Base-by-base conservation (phyloP, 2,888 invertebrate species). In the Zaprionus lineosus region DNA sequence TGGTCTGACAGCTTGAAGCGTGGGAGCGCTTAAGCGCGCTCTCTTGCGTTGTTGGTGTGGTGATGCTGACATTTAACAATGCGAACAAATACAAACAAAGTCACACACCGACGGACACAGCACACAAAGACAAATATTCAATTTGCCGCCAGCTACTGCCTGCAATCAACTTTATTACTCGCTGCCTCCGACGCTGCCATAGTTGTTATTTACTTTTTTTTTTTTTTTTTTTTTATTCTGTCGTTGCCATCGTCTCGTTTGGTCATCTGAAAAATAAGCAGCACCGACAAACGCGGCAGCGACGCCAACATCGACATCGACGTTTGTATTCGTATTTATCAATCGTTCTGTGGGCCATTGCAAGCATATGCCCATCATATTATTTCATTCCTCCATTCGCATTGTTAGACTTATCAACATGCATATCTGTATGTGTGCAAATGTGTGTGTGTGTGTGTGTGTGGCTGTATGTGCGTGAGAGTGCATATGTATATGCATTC, bases 151-250 rank as follows among this genome's bases (percentile, higher is more conserved):
- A 63, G 75, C 71, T 57, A 66, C 81, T 62, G 82, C 62, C 63
- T 74, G 75, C 79, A 75, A 81, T 81, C 70, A 84, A 82, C 75
- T 82, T 78, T 82, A 82, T 82, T 84, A 53, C 85, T 69, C 44
- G 53, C 48, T 48, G 55, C 62, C 48, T 37, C 40, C 11, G 48
- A 14, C 21, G 46, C 66, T 51, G 51, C 47, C 50, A 48, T 44
- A 50, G 60, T 68, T 74, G 58, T 60, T 79, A 48, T 84, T 75
- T 70, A 60, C 70, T 57, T 66, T 60, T 74, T 48, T 46, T 41
- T 74, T 59, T 33, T 58, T 8, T 64, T 58, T 36, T 48, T 52
- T 18, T 37, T 51, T 51, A 8, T 26, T 12, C 47, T 55, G 55
- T 31, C 48, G 56, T 29, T 28, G 46, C 21, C 19, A 41, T 33